These are phyloP conservation scores for Kryptolebias marmoratus DNA, from an alignment of 2,113 vertebrate genomes.

Conservation along the genomic window DNA sequence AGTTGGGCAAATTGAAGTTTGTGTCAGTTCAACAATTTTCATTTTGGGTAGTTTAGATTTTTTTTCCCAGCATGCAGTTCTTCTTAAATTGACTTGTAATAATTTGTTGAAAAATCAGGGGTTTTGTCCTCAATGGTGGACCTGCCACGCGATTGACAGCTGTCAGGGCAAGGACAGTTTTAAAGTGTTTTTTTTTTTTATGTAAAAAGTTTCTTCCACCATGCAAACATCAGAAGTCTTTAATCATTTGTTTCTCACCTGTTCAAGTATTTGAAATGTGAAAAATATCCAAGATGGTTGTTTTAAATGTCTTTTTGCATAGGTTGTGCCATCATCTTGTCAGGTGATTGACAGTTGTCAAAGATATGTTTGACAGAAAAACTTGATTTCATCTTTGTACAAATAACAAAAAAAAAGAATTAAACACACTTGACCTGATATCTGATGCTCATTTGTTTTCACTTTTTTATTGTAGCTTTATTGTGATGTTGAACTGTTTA, in stretches of 20 bases:
- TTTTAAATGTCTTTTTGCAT: conserved; percentile 9
- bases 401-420: too few relatives aligned
- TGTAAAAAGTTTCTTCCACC: background rate
- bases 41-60: background rate
- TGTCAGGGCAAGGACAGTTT: background rate
- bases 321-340: background rate
- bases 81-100: conserved; percentile 12
- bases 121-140: background rate
- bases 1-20: background rate
- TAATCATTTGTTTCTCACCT: background rate
- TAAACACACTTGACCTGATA: too few relatives aligned
- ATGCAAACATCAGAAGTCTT: background rate
- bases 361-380: background rate
- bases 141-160: background rate
- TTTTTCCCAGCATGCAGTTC: conserved; percentile 42
- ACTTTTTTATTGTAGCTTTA: conserved; percentile 18
- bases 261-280: too few relatives aligned
- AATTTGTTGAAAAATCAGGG: background rate
- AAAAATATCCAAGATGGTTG: too few relatives aligned
- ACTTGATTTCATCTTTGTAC: background rate
- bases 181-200: background rate
- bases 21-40: too few relatives aligned
- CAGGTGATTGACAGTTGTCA: too few relatives aligned
- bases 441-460: background rate
- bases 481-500: conserved; percentile 33